A percentile compares a stretch with the other conserved stretches of the same genome.
Conservation (phyloP, 2,113 vertebrate genomes). For the Sander vitreus region DNA sequence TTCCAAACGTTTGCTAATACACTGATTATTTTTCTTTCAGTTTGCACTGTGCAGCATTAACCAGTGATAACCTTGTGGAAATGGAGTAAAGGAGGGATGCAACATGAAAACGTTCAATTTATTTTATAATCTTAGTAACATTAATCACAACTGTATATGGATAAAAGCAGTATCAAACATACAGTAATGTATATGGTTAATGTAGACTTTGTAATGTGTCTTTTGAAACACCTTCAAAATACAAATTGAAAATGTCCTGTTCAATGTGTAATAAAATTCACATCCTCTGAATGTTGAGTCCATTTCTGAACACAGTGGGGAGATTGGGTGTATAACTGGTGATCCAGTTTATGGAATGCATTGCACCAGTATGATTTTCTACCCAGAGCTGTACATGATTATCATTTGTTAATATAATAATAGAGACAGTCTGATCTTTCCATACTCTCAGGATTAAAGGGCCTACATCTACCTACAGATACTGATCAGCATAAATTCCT, state of each 20-base stretch:
- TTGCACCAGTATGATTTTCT: constrained; percentile 7
- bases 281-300: constrained; percentile 4
- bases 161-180: background rate
- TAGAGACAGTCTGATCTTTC: background rate
- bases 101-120: constrained; percentile 16
- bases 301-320: background rate
- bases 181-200: background rate
- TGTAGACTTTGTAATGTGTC: background rate
- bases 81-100: background rate
- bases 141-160: background rate
- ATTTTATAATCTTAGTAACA: constrained; percentile 20
- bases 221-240: background rate
- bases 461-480: constrained; percentile 2
- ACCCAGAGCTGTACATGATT: constrained; percentile 9
- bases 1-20: background rate
- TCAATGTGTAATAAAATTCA: background rate
- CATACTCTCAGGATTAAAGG: constrained; percentile 10
- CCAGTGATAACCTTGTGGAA: rapidly evolving
- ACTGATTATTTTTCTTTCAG: background rate
- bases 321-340: constrained; percentile 10
- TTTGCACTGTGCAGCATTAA: background rate
- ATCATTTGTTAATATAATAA: constrained; percentile 4
- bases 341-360: constrained; percentile 38
- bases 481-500: constrained; percentile 29
- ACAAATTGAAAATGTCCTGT: background rate